Conservation (phyloP, 2,797 vertebrate genomes). For the Threskiornis aethiopicus region DNA sequence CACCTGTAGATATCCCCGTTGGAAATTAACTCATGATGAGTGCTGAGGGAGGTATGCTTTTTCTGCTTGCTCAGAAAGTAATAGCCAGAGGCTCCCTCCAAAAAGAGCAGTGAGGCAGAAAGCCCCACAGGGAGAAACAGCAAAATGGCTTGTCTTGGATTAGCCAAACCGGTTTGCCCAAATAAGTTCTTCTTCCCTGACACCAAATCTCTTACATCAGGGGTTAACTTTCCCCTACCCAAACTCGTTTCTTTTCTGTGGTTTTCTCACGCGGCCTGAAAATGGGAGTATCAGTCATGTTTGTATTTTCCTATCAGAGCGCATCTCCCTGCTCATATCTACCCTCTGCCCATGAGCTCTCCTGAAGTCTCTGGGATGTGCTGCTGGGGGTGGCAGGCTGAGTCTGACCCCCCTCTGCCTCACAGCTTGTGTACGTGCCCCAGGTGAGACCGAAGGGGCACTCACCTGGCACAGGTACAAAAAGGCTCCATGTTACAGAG, state of each 20-base stretch:
- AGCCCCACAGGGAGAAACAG: background rate
- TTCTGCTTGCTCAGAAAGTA: background rate
- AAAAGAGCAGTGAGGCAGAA: background rate
- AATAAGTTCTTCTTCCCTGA: background rate
- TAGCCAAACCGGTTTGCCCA: background rate
- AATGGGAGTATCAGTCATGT: background rate
- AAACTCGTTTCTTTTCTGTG: background rate
- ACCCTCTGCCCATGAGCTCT: background rate
- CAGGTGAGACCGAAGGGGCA: background rate
- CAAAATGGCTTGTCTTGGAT: background rate
- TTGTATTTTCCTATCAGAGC: background rate
- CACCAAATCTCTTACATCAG: background rate
- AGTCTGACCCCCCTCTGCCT: background rate
- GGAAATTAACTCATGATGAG: background rate
- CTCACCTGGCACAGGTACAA: background rate
- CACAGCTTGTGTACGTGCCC: background rate
- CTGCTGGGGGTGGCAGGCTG: background rate
- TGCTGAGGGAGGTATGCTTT: background rate
- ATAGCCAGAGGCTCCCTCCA: background rate
- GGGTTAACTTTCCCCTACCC: background rate
- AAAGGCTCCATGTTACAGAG: background rate
- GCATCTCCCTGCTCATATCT: background rate
- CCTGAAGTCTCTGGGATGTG: background rate
- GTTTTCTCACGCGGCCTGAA: background rate
- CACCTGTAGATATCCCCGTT: constrained; percentile 10